These are phyloP conservation scores for Nerophis ophidion DNA, from an alignment of 2,113 vertebrate species.

Conservation along the genomic window DNA sequence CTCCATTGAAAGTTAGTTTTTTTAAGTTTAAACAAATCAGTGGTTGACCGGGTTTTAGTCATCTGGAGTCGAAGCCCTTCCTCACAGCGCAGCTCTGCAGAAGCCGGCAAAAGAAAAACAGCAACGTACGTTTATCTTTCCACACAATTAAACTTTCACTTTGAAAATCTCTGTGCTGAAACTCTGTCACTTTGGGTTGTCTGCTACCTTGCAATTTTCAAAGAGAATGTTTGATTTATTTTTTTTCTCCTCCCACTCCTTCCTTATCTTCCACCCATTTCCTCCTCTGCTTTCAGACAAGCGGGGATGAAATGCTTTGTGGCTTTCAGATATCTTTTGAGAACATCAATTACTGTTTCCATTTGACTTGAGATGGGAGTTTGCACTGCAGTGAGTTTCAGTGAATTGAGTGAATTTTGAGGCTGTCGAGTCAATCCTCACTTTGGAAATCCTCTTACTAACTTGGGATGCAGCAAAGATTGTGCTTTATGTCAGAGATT, in stretches of 20 bases:
- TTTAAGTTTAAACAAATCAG: too few relatives aligned
- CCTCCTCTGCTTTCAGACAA: slow-evolving; percentile 16
- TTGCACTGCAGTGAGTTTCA: not conserved
- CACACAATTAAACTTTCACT: slow-evolving; percentile 58
- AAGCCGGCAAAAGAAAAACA: slow-evolving; percentile 1
- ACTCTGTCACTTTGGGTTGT: slow-evolving; percentile 27
- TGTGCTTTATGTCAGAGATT: too few relatives aligned
- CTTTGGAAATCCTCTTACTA: too few relatives aligned
- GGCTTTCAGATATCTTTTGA: slow-evolving; percentile 23
- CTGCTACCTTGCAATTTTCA: slow-evolving; percentile 42
- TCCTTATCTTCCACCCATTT: slow-evolving; percentile 41
- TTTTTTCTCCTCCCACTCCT: slow-evolving; percentile 1
- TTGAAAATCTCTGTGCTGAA: slow-evolving; percentile 43
- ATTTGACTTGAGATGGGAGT: not conserved
- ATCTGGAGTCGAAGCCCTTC: slow-evolving; percentile 27
- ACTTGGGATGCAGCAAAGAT: too few relatives aligned
- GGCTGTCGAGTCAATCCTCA: not conserved
- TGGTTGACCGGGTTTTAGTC: slow-evolving; percentile 23
- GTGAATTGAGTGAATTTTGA: not conserved
- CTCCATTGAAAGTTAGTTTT: slow-evolving; percentile 20
- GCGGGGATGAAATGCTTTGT: slow-evolving; percentile 25
- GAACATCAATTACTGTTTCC: not conserved
- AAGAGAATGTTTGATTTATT: slow-evolving; percentile 52
- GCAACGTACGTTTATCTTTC: slow-evolving; percentile 51
- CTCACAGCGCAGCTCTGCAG: slow-evolving; percentile 11